Evolutionary conservation across 2,113 vertebrate genomes (phyloP).

Genomic region (Cettia cetti): DNA sequence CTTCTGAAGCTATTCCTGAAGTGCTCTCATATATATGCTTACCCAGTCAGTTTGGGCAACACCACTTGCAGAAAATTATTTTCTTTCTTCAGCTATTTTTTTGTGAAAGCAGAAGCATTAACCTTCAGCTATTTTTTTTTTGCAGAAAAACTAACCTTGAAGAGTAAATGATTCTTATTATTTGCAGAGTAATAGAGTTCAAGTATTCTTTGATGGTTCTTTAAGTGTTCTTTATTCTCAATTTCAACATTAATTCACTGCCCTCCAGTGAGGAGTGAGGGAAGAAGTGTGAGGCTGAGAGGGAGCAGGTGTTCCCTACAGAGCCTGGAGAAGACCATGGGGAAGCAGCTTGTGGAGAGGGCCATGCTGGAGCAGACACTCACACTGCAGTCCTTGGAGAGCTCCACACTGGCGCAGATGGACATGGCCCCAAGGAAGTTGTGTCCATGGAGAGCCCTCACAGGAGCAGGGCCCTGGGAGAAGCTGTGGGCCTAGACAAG

Average conservation of each 20-base stretch:
- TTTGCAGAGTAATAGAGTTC: background rate
- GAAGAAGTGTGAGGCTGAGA: background rate
- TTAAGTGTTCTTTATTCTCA: background rate
- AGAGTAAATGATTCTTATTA: background rate
- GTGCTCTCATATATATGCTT: background rate
- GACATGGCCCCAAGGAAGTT: background rate
- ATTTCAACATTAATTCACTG: background rate
- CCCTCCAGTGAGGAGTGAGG: background rate
- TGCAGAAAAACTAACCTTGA: too few relatives aligned
- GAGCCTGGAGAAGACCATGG: background rate
- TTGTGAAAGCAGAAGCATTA: too few relatives aligned
- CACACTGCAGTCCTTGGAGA: background rate
- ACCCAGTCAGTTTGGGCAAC: background rate
- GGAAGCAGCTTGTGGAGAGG: background rate
- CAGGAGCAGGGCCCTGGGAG: background rate
- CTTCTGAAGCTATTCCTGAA: background rate
- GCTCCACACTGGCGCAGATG: background rate
- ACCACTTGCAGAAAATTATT: background rate
- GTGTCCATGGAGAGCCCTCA: background rate
- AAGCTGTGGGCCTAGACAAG: background rate
- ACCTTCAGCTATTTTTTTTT: background rate
- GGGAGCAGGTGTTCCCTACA: background rate
- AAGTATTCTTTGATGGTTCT: background rate
- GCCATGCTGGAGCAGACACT: background rate
- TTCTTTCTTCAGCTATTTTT: background rate